Evolutionary conservation across 2,113 vertebrate genomes (phyloP).

Genomic region (Protobothrops flavoviridis): DNA sequence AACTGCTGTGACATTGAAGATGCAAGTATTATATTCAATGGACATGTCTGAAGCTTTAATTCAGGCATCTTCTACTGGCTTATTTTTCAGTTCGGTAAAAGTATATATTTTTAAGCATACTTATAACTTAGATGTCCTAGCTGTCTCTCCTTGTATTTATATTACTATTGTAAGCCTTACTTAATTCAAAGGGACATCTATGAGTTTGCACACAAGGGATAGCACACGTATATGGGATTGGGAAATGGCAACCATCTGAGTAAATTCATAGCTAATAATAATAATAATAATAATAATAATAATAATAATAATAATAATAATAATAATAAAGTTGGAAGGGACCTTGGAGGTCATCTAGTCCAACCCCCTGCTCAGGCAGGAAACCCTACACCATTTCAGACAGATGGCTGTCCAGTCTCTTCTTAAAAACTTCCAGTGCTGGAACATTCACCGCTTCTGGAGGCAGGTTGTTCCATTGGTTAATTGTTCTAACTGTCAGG

Average conservation of each 20-base stretch:
- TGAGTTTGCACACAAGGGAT: background rate
- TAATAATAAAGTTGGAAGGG: no score
- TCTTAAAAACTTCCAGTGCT: no score
- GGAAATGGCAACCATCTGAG: background rate
- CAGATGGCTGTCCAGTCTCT: no score
- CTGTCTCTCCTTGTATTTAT: background rate
- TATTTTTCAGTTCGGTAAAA: background rate
- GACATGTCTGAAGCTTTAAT: background rate
- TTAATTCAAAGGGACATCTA: background rate
- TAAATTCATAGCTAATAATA: background rate
- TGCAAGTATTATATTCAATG: background rate
- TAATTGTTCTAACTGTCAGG: no score
- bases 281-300: no score
- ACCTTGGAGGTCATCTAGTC: no score
- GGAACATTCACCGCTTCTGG: no score
- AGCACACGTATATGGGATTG: background rate
- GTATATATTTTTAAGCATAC: background rate
- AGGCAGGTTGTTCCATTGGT: no score
- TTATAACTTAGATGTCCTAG: background rate
- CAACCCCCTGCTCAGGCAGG: no score
- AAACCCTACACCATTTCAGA: no score
- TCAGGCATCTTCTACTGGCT: background rate
- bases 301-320: no score
- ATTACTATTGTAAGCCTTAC: background rate
- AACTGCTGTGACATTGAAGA: background rate